These are phyloP conservation scores for Mesodorylaimus sp. DNA, from an alignment of 2,888 invertebrate genomes.

Conservation along the genomic window DNA sequence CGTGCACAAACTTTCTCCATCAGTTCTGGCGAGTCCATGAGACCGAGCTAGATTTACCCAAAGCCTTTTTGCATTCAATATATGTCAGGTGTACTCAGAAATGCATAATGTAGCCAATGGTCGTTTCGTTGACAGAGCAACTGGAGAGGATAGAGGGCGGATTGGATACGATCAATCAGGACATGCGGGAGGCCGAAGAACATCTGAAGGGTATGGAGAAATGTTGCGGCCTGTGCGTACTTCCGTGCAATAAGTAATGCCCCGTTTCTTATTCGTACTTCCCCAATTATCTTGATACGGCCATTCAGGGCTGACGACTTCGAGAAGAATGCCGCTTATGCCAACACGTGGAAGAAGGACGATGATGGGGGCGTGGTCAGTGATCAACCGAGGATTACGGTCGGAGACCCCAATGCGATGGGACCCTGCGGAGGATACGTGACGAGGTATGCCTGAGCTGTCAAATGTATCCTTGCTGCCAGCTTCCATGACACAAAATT, in stretches of 20 bases:
- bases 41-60: too few species aligned
- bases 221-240: conserved; percentile 93
- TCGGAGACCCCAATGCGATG: conserved; percentile 60
- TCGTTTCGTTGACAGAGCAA: conserved; percentile 53
- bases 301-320: conserved; percentile 23
- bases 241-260: conserved; percentile 94
- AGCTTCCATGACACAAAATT: too few species aligned
- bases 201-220: conserved; percentile 99
- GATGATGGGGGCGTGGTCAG: conserved; percentile 94
- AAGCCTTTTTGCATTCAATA: too few species aligned
- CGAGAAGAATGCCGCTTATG: conserved; percentile 51
- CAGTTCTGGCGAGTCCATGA: too few species aligned
- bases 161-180: conserved; percentile 98
- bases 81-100: neutral
- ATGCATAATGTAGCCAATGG: neutral
- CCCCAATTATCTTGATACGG: too few species aligned
- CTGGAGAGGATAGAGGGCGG: conserved; percentile 98
- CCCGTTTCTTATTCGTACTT: too few species aligned
- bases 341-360: conserved; percentile 94
- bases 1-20: too few species aligned
- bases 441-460: conserved; percentile 39
- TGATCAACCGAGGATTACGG: conserved; percentile 78
- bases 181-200: conserved; percentile 99
- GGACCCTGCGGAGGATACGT: conserved; percentile 75
- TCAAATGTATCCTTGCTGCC: too few species aligned